Evolutionary conservation across 2,888 invertebrate genomes (phyloP).

Genomic region (Oligia latruncula): DNA sequence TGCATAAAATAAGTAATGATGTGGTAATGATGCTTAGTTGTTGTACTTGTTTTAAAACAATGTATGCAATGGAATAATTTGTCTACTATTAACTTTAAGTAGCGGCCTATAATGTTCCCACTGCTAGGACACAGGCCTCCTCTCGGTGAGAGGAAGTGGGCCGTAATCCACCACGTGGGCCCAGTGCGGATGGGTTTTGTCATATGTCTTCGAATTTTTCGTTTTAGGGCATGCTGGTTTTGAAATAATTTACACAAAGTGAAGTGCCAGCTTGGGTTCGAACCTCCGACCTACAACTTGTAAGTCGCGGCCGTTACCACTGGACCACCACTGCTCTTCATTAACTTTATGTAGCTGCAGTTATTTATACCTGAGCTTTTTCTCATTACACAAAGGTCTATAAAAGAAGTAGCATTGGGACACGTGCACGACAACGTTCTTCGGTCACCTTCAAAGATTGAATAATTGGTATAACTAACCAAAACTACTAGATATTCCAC

Average conservation of each 20-base stretch:
- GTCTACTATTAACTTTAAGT: not conserved
- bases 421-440: not conserved
- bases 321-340: too few species aligned
- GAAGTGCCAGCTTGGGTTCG: too few species aligned
- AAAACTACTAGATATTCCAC: not conserved
- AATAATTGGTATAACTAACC: not conserved
- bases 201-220: not conserved
- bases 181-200: not conserved
- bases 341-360: not conserved
- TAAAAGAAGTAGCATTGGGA: not conserved
- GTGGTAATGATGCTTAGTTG: not conserved
- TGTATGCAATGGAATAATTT: not conserved
- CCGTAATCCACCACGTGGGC: not conserved
- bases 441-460: too few species aligned
- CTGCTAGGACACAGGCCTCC: too few species aligned
- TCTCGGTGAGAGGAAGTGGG: not conserved
- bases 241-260: not conserved
- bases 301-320: too few species aligned
- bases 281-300: too few species aligned
- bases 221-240: not conserved
- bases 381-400: not conserved
- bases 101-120: not conserved
- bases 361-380: not conserved
- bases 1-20: not conserved
- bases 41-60: not conserved